Base-by-base conservation (phyloP, 2,113 vertebrate genomes). In the Podiceps cristatus region DNA sequence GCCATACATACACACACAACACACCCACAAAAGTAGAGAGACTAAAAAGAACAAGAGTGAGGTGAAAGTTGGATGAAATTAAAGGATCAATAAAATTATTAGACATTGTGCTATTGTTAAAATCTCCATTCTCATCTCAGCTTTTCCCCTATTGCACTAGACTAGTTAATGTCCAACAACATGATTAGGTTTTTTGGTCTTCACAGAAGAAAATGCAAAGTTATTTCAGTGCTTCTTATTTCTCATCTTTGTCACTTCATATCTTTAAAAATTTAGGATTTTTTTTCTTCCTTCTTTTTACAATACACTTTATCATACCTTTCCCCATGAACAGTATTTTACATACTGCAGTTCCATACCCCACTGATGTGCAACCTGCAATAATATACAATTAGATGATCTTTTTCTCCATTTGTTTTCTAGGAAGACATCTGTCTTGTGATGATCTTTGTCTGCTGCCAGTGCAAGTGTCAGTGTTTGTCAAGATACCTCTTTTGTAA, bases 141-240 rank as follows among this genome's bases (percentile, higher is more conserved):
- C 1, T 91, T 78, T 95, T 64, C 20, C 19, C 7, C 42, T 56
- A 15, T 42, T 75, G 44, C 40, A 49, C 50, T 72, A 63, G 35
- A n/a, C 35, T 72, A 40, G 20, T 56, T 87, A 59, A 81, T 87
- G 66, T 33, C 77, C 90, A 84, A 66, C 49, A 67, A 11, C 0
- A 0, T 44, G 80, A 90, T 82, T 67, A 68, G 33, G 25, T 10
- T 59, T 66, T 66, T 81, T 72, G 27, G 24, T 78, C 67, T 93
- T 93, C 75, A 92, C 37, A 71, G 77, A 37, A 82, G 27, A 88
- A 64, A 90, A 93, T 55, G 33, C 18, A 67, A 90, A 83, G 17
- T 75, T 96, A 42, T 91, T 84, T 91, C 45, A 68, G 40, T 64
- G 7, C 49, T 81, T 88, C 33, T 67, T 59, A 84, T 75, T 93